These are phyloP conservation scores for Limnephilus rhombicus DNA, from an alignment of 2,888 invertebrate species.

Conservation along the genomic window DNA sequence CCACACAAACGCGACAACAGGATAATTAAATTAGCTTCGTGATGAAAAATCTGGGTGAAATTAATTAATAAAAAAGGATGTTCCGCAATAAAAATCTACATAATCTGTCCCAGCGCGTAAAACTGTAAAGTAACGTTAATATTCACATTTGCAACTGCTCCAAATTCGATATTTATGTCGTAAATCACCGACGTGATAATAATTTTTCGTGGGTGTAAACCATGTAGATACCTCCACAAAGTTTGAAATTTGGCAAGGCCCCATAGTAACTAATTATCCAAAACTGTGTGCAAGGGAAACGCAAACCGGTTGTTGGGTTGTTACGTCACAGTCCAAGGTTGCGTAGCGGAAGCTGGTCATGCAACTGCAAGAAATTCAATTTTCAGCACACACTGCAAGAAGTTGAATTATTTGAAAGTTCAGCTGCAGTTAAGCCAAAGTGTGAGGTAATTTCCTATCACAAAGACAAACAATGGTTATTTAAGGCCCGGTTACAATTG, in stretches of 20 bases:
- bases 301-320: neutral
- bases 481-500: too few species aligned
- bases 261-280: conserved; percentile 2
- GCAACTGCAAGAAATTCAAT: neutral
- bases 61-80: neutral
- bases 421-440: too few species aligned
- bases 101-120: neutral
- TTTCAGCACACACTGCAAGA: neutral
- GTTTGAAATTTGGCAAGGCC: neutral
- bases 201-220: conserved; percentile 14
- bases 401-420: neutral
- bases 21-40: neutral
- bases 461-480: too few species aligned
- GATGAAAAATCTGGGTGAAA: neutral
- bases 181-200: conserved; percentile 1
- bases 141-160: neutral
- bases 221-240: neutral
- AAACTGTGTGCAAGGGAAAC: neutral
- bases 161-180: neutral
- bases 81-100: neutral
- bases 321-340: neutral
- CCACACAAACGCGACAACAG: neutral
- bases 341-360: neutral
- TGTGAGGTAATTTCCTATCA: too few species aligned
- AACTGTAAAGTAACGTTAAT: neutral